Base-by-base conservation (phyloP, 2,888 invertebrate species). In the Ellobium chinense region DNA sequence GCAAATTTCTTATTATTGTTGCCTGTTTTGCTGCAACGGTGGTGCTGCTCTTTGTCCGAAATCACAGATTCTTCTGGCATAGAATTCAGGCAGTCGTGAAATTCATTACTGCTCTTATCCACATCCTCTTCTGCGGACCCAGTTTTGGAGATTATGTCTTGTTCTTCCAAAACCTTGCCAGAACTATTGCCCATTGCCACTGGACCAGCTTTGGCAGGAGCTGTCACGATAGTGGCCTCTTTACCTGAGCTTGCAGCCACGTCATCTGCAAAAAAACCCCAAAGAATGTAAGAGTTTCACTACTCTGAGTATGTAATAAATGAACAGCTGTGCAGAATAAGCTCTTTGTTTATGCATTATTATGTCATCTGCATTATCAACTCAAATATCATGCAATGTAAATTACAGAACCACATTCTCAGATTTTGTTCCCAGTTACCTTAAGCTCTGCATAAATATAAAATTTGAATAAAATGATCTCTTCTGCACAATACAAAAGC, bases 121-220 rank as follows among this genome's bases (percentile, higher is more conserved):
- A 54, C 1, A 31, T 63, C 63, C 9, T 75, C 65, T 4, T 63
- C 66, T 31, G 39, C 39, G 18, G 65, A 36, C 9, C 27, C 21
- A 0, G 65, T 14, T n/a, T 46, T 75, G 37, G 58, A 29, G 56
- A 31, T 60, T 21, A 27, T 2, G 60, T 70, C 37, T 0, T 63
- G 36, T 56, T 77, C 68, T 27, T 39, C 60, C 24, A 18, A 14
- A 37, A 36, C 34, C 36, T 56, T 66, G 34, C 36, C 34, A 29
- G 68, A 58, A 31, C 77, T 77, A 62, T 77, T 77, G 27, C 77
- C 77, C 77, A 77, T 77, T n/a, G 58, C 77, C 66, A 18, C 34
- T 2, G 29, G 7, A 12, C n/a, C 31, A 31, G 65, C 14, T 31
- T 21, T 58, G 37, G n/a, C 60, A 14, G 62, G 36, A 12, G 58